These are phyloP conservation scores for Hippocampus abdominalis DNA, from an alignment of 2,113 vertebrate species.

Conservation along the genomic window DNA sequence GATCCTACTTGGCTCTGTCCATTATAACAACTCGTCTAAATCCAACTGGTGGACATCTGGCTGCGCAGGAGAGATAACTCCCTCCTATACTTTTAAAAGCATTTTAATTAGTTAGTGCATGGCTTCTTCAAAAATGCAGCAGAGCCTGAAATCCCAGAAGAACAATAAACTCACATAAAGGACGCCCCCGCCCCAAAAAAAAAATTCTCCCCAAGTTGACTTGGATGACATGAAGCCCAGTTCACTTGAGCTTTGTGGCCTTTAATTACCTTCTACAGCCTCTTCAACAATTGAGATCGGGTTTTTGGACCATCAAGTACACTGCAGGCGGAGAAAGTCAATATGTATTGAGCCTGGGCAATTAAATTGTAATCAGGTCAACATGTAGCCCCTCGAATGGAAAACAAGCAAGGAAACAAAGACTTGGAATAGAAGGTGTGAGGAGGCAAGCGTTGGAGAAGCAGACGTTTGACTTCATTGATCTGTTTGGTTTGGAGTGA, in stretches of 20 bases:
- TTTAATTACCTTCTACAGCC: slow-evolving; percentile 53
- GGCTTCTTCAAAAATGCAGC: slow-evolving; percentile 63
- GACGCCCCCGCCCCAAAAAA: background rate
- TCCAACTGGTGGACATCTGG: slow-evolving; percentile 68
- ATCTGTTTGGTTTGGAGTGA: slow-evolving; percentile 58
- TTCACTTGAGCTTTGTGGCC: slow-evolving; percentile 35
- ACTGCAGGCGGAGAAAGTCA: slow-evolving; percentile 42
- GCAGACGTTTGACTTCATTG: slow-evolving; percentile 46
- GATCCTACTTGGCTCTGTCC: slow-evolving; percentile 42
- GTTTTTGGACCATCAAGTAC: slow-evolving; percentile 46
- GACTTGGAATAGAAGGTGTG: slow-evolving; percentile 43
- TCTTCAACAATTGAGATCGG: slow-evolving; percentile 33
- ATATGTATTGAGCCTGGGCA: slow-evolving; percentile 62
- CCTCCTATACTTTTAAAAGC: slow-evolving; percentile 46
- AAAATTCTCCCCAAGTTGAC: slow-evolving; percentile 29
- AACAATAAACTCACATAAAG: slow-evolving; percentile 46
- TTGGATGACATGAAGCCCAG: slow-evolving; percentile 49
- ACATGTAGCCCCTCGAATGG: slow-evolving; percentile 59
- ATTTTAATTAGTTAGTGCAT: slow-evolving; percentile 64
- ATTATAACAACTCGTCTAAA: slow-evolving; percentile 55
- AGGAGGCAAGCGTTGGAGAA: slow-evolving; percentile 34
- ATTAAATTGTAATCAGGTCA: slow-evolving; percentile 69
- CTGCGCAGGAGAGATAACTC: slow-evolving; percentile 58
- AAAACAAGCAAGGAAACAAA: slow-evolving; percentile 29
- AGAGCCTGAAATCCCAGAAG: slow-evolving; percentile 56